Evolutionary conservation across 1,140 invertebrate species (phyloP), one percentile per base, ranked within the genome.

Genomic region (Diorhabda sublineata): DNA sequence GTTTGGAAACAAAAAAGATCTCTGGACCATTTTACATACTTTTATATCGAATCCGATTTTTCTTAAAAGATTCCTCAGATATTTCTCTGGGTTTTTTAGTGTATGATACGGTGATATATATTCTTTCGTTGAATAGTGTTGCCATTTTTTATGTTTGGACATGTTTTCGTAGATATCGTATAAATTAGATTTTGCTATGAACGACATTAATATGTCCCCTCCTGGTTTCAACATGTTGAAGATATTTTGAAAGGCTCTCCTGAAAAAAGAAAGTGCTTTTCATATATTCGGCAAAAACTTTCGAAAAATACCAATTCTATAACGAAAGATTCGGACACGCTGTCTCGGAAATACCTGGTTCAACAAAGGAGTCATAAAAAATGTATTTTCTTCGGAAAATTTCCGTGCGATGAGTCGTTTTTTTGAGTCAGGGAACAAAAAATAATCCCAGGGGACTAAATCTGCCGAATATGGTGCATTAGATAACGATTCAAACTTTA

Each of bases 91-190:
- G 75, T 90, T 84, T 59, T 81, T 58, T 73, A 82, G 88, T 76
- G 87, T 80, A 67, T 91, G 88, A 70, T 89, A 87, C 0, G 87
- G 86, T 0, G 89, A 88, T 42, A 91, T 85, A 76, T 85, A 91
- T 60, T 85, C 82, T 52, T 87, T 83, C 73, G 86, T 80, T 84
- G 92, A 90, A 74, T 91, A 93, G 3, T 74, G 66, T 11, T 83
- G 79, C 86, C 91, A 93, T 73, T 85, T 85, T 0, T 83, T 76
- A 60, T 84, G 84, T 47, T 83, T 79, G 0, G 86, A 81, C 7
- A 93, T 75, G 9, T 79, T 80, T 65, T 88, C 82, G 75, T 91
- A 93, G 2, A 91, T 85, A 57, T 90, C 86, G 73, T 88, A 93
- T 4, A 92, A 85, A 0, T 87, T 86, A 81, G 90, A 90, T n/a